Evolutionary conservation across 2,113 vertebrate genomes (phyloP).

Genomic region (Barnardius zonarius): DNA sequence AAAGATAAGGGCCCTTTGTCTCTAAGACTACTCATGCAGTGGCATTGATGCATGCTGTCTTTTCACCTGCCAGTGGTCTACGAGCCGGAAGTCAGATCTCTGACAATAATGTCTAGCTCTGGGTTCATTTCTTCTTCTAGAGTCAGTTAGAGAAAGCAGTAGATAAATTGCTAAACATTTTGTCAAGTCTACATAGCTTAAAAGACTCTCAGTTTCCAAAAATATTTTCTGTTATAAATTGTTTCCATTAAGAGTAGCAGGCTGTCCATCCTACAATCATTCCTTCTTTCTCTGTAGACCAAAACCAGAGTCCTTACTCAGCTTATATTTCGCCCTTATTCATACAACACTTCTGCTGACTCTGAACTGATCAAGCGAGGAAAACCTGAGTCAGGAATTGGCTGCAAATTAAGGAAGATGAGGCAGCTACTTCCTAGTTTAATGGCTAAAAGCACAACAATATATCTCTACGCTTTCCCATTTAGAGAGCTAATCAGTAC

Average conservation of each 20-base stretch:
- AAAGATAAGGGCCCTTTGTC: background rate
- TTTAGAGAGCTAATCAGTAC: constrained; percentile 42
- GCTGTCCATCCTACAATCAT: background rate
- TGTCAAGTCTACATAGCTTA: background rate
- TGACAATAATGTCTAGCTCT: background rate
- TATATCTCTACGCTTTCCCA: constrained; percentile 32
- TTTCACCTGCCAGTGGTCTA: background rate
- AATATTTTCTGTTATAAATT: background rate
- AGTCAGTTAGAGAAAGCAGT: background rate
- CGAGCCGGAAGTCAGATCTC: rapidly evolving
- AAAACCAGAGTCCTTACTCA: constrained; percentile 11
- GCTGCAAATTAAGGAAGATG: constrained; percentile 61
- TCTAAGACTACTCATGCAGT: background rate
- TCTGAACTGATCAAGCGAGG: constrained; percentile 10
- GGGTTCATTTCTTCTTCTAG: background rate
- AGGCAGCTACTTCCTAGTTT: constrained; percentile 47
- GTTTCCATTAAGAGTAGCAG: background rate
- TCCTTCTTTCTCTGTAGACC: background rate
- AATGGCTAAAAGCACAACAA: constrained; percentile 42
- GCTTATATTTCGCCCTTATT: constrained; percentile 13
- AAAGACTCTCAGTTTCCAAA: background rate
- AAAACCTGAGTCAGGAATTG: constrained; percentile 60
- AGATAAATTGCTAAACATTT: background rate
- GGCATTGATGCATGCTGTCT: background rate
- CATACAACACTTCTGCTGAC: constrained; percentile 42